Evolutionary conservation across 1,140 invertebrate genomes (phyloP).

Genomic region (Pachypsylla venusta): DNA sequence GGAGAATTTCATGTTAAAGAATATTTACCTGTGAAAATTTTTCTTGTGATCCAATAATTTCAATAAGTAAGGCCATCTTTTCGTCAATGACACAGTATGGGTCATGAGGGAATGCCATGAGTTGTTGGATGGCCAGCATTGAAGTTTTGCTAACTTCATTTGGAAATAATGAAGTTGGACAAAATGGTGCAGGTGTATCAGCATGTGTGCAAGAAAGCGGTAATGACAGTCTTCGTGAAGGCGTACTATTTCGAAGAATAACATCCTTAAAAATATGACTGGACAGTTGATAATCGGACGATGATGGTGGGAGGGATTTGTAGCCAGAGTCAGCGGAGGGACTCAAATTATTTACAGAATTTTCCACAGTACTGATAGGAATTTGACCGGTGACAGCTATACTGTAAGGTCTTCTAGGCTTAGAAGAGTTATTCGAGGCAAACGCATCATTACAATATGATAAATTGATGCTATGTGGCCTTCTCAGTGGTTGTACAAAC

Average conservation of each 20-base stretch:
- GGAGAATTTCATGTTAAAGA: no score
- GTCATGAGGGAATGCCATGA: slow-evolving; percentile 47
- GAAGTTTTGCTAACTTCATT: slow-evolving; percentile 26
- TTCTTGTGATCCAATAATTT: slow-evolving; percentile 63
- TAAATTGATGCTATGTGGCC: not conserved
- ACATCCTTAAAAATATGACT: not conserved
- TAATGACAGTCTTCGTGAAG: not conserved
- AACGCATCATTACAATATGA: not conserved
- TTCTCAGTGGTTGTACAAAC: not conserved
- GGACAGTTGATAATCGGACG: slow-evolving; percentile 27
- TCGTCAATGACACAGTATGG: slow-evolving; percentile 58
- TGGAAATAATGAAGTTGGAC: not conserved
- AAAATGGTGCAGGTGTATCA: slow-evolving; percentile 21
- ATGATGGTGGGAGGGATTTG: slow-evolving; percentile 26
- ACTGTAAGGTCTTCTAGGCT: slow-evolving; percentile 32
- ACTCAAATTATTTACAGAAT: slow-evolving; percentile 39
- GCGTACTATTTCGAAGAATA: not conserved
- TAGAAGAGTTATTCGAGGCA: slow-evolving; percentile 21
- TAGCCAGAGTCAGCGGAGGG: slow-evolving; percentile 36
- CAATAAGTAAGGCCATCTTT: slow-evolving; percentile 57
- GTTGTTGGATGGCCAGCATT: slow-evolving; percentile 46
- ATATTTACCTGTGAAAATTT: slow-evolving; percentile 55
- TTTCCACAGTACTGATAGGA: slow-evolving; percentile 41
- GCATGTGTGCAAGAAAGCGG: not conserved
- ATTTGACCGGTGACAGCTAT: slow-evolving; percentile 35